Percentiles rank a stretch among this genome's conserved stretches.
Evolutionary conservation across 2,797 vertebrate species (phyloP).

Genomic region (Sebastes goodei): DNA sequence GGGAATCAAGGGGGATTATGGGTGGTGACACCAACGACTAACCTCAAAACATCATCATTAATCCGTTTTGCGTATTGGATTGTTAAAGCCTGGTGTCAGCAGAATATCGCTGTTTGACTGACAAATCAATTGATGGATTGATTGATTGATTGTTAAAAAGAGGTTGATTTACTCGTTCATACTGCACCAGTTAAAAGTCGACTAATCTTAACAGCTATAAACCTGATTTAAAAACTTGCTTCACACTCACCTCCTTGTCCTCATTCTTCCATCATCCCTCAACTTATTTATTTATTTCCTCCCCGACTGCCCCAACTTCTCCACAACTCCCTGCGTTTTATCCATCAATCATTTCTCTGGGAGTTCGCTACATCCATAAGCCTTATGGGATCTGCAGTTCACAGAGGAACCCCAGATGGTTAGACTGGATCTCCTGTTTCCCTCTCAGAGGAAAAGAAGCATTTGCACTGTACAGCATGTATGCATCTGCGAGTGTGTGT

Average conservation of each 20-base stretch:
- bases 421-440: conserved; percentile 57
- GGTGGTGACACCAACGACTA: conserved; percentile 46
- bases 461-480: not conserved
- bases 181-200: not conserved
- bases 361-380: conserved; percentile 25
- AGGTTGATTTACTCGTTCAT: not conserved
- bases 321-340: conserved; percentile 29
- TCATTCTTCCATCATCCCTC: not conserved
- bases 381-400: conserved; percentile 61
- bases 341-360: conserved; percentile 42
- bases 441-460: not conserved
- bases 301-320: not conserved
- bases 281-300: not conserved
- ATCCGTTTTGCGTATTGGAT: conserved; percentile 30
- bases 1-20: conserved; percentile 56
- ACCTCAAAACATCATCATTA: conserved; percentile 50
- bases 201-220: not conserved
- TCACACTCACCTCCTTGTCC: not conserved
- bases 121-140: not conserved
- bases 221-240: not conserved
- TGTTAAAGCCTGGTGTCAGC: not conserved
- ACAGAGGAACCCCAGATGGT: conserved; percentile 53
- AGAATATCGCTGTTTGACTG: not conserved
- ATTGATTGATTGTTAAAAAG: not conserved
- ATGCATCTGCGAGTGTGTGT: conserved; percentile 29